Base-by-base conservation (phyloP, 2,888 invertebrate genomes). In the Cheilosia vulpina region DNA sequence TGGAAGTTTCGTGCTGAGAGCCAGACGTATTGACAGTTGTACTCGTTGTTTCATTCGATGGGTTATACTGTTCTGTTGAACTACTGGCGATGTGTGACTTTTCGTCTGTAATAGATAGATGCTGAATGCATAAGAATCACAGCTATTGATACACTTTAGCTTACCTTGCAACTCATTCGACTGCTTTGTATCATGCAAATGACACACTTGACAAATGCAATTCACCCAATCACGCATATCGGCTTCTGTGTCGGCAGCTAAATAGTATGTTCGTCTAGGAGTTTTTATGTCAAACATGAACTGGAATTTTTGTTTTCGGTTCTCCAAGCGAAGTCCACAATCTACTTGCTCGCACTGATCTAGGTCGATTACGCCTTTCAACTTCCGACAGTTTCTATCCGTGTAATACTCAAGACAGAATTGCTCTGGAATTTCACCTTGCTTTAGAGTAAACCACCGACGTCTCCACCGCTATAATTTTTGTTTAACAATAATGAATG, bases 151-250 rank as follows among this genome's bases (percentile, higher is more conserved):
- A 34, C 11, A 66, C 41, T 34, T 17, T 19, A 24, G 15, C 17
- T 87, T 88, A 90, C 90, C 90, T 89, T 89, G 91, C 73, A 90
- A 78, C 34, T 91, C 91, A 58, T 89, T 90, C 9, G 90, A 76
- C 65, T 91, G 92, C 81, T 92, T 92, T 66, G 92, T 91, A 77
- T 96, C 95, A 90, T 96, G 95, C 81, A 98, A 93, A 60, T 97
- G 97, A 92, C 98, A 98, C 52, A 98, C 97, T 92, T 96, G 95
- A 92, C 98, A 98, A 88, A 99, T 96, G 82, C 96, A 97, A 90
- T 97, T 96, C 11, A 98, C 98, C 99, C 99, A 99, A 91, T 96
- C 96, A 88, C 96, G 96, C 98, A 99, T 98, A 89, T 98, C 98
- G 57, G 94, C 94, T 91, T 98, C 98, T 41, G 96, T 96, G 89